Conservation (phyloP, 2,113 vertebrate genomes). For the Hypanus sabinus region DNA sequence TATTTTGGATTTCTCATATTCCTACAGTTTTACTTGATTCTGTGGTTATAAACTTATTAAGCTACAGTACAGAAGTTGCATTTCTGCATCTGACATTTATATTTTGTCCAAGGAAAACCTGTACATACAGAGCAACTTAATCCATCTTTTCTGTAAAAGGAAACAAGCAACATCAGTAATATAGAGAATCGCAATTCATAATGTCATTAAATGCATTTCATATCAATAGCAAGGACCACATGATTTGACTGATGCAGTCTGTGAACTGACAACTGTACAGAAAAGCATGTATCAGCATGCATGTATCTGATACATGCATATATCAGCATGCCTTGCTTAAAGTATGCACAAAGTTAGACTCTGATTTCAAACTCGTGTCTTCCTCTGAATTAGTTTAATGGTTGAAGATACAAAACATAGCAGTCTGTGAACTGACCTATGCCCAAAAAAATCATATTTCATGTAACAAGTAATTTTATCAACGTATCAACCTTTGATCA, state of each 20-base stretch:
- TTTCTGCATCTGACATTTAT: neutral
- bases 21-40: too few relatives aligned
- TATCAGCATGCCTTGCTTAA: too few relatives aligned
- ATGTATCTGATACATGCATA: too few relatives aligned
- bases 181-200: neutral
- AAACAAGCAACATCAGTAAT: constrained; percentile 29
- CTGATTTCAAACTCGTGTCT: too few relatives aligned
- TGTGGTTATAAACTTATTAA: neutral
- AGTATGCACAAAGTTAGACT: too few relatives aligned
- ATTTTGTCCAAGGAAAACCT: neutral
- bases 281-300: too few relatives aligned
- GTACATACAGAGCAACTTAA: neutral
- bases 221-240: neutral
- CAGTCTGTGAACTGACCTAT: neutral
- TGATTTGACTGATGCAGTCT: neutral
- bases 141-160: neutral
- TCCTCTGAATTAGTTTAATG: too few relatives aligned
- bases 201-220: neutral
- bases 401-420: too few relatives aligned
- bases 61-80: neutral
- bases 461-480: neutral
- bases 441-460: neutral
- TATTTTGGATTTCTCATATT: too few relatives aligned
- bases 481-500: neutral
- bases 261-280: too few relatives aligned